These are phyloP conservation scores for Salticus scenicus DNA, from an alignment of 2,888 invertebrate species.

Conservation along the genomic window DNA sequence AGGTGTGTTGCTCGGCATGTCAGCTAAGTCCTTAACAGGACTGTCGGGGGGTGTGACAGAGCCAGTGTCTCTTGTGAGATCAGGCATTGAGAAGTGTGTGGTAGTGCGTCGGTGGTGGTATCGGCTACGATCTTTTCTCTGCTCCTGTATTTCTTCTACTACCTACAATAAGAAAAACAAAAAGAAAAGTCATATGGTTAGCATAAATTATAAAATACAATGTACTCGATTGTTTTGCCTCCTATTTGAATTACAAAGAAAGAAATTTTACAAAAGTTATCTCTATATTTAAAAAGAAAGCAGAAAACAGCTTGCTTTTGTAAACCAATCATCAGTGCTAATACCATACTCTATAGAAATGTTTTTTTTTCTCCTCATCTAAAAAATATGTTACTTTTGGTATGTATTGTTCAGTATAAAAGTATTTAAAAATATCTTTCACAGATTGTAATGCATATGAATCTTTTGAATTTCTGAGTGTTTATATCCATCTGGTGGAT, in stretches of 20 bases:
- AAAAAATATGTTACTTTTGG: no score
- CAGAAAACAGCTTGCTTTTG: no score
- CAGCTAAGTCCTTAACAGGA: slow-evolving; percentile 26
- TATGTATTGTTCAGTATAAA: no score
- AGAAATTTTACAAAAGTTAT: neutral
- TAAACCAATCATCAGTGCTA: no score
- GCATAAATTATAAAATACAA: neutral
- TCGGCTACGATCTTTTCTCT: slow-evolving; percentile 47
- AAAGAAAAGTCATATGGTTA: neutral
- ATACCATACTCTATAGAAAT: no score
- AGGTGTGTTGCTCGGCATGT: neutral
- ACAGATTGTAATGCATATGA: no score
- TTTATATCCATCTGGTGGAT: no score
- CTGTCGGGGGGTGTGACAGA: slow-evolving; percentile 47
- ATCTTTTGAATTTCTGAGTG: no score
- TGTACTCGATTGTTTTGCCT: neutral
- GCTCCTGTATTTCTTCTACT: slow-evolving; percentile 65
- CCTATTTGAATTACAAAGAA: no score
- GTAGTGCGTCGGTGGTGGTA: slow-evolving; percentile 71
- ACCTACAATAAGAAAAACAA: no score
- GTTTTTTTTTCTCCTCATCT: no score
- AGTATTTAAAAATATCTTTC: no score
- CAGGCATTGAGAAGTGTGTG: slow-evolving; percentile 76
- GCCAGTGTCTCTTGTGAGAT: slow-evolving; percentile 74
- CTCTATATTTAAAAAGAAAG: neutral